Percentiles rank a stretch among this genome's conserved stretches.
Evolutionary conservation across 2,113 vertebrate genomes (phyloP).

Genomic region (Penelope pileata): DNA sequence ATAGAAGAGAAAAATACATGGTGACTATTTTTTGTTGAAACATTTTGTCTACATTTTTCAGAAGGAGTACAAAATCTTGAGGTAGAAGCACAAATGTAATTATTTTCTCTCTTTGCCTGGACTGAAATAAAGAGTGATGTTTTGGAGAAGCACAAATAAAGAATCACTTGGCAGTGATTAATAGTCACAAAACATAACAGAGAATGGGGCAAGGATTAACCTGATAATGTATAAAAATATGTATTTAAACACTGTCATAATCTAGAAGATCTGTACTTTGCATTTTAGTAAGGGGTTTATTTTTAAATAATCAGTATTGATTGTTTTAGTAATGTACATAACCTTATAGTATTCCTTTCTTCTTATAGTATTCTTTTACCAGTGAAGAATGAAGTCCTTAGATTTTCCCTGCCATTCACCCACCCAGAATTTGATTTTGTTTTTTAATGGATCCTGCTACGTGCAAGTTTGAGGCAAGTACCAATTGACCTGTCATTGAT

Average conservation of each 20-base stretch:
- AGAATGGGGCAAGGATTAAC: background rate
- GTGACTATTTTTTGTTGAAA: background rate
- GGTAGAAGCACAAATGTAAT: background rate
- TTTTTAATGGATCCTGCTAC: background rate
- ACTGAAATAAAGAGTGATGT: background rate
- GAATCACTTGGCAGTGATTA: background rate
- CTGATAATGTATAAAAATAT: conserved; percentile 6
- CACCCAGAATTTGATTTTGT: background rate
- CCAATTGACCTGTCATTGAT: background rate
- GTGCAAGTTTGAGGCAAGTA: background rate
- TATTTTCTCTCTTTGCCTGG: background rate
- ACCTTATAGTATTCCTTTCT: background rate
- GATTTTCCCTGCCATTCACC: background rate
- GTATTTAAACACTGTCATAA: background rate
- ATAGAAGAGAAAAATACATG: background rate
- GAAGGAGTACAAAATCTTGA: background rate
- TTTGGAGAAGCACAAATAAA: conserved; percentile 8
- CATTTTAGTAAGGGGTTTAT: background rate
- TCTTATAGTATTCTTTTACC: background rate
- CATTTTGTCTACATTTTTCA: background rate
- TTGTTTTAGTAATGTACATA: background rate
- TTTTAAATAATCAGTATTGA: background rate
- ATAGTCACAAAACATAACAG: background rate
- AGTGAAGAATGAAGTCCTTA: background rate
- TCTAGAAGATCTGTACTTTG: background rate